A percentile compares a stretch with the other conserved stretches of the same genome.
These are phyloP conservation scores for Periophthalmodon schlosseri DNA, from an alignment of 2,113 vertebrate genomes.

Conservation along the genomic window DNA sequence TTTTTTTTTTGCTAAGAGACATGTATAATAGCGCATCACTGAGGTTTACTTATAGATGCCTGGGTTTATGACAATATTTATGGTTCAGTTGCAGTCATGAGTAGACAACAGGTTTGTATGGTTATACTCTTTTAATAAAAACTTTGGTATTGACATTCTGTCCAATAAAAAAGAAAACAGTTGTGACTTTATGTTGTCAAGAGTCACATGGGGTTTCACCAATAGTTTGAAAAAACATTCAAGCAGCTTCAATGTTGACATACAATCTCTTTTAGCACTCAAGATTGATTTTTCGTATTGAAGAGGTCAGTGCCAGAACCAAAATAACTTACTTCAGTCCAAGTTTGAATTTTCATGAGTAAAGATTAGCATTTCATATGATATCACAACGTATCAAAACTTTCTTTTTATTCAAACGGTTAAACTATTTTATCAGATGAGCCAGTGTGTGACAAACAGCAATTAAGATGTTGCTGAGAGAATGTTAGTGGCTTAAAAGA, in stretches of 20 bases:
- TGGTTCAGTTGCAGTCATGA: background rate
- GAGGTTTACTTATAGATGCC: too few relatives aligned
- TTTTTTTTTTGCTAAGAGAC: too few relatives aligned
- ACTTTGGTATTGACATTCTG: conserved; percentile 75
- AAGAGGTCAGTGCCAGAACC: conserved; percentile 60
- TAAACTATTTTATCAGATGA: background rate
- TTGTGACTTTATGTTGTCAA: conserved; percentile 25
- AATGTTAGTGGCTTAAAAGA: conserved; percentile 20
- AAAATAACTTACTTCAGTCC: conserved; percentile 31
- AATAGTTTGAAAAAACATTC: conserved; percentile 14
- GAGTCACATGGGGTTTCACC: conserved; percentile 33
- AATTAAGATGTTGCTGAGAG: background rate
- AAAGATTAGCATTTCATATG: conserved; percentile 8
- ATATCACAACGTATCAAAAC: background rate
- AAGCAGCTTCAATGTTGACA: conserved; percentile 23
- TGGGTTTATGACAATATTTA: too few relatives aligned
- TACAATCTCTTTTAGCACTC: conserved; percentile 12
- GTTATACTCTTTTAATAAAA: conserved; percentile 76
- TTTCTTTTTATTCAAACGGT: conserved; percentile 4
- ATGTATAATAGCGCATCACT: too few relatives aligned
- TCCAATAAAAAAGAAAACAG: conserved; percentile 52
- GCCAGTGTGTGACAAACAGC: conserved; percentile 10
- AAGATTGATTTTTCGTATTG: conserved; percentile 31
- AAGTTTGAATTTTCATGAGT: background rate
- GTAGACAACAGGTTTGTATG: conserved; percentile 3